These are phyloP conservation scores for Pandion haliaetus DNA, from an alignment of 2,113 vertebrate genomes.

Conservation along the genomic window DNA sequence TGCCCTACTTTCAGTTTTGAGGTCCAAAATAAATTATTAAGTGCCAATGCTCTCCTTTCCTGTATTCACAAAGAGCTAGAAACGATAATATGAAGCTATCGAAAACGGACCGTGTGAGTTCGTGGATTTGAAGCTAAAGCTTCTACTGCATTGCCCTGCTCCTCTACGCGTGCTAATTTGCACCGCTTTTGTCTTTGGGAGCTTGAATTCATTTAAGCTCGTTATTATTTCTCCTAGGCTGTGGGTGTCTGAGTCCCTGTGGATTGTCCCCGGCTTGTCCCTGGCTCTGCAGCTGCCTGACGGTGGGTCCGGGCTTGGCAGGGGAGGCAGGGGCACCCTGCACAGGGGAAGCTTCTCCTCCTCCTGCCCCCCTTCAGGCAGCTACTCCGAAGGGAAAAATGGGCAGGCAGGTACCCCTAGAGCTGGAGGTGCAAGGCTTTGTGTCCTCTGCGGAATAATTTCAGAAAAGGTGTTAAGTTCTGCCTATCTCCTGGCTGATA, in stretches of 20 bases:
- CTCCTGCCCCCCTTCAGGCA: background rate
- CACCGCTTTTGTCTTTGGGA: background rate
- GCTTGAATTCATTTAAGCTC: background rate
- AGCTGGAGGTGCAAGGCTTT: background rate
- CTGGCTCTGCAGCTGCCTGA: background rate
- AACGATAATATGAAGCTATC: background rate
- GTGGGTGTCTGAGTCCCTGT: background rate
- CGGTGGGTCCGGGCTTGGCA: background rate
- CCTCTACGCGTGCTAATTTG: background rate
- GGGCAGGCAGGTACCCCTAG: background rate
- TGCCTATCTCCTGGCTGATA: background rate
- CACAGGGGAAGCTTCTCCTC: background rate
- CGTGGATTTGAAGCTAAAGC: background rate
- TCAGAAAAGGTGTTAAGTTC: background rate
- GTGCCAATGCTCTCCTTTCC: background rate
- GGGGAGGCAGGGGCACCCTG: background rate
- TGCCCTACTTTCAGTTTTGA: slow-evolving; percentile 29
- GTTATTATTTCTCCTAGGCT: background rate
- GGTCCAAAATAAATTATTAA: slow-evolving; percentile 7
- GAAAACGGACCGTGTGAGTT: background rate
- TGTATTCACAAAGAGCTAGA: background rate
- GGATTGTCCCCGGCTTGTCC: background rate
- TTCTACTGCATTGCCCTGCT: background rate
- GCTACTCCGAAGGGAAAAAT: background rate
- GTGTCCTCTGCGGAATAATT: background rate